Percentiles rank a stretch among this genome's conserved stretches.
Evolutionary conservation across 2,888 invertebrate genomes (phyloP).

Genomic region (Folsomia manolachei): DNA sequence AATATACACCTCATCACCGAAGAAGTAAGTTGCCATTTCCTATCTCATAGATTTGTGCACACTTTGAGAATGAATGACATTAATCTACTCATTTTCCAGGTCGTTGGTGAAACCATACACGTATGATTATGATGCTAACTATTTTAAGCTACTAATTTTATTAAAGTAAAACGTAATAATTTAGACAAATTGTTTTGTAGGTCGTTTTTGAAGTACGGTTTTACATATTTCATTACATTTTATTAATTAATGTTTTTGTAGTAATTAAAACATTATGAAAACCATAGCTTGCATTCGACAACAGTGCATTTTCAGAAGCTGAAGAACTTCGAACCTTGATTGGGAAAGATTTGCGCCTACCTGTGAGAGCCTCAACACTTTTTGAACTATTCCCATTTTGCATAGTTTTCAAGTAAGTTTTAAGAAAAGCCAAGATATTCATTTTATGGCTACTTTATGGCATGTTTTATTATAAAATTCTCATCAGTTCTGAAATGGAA

Average conservation of each 20-base stretch:
- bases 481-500: constrained; percentile 77
- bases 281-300: neutral
- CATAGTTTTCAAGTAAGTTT: constrained; percentile 88
- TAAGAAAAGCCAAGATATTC: neutral
- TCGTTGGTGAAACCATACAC: constrained; percentile 62
- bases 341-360: constrained; percentile 8
- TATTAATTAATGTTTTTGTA: neutral
- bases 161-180: too few species aligned
- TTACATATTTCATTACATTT: neutral
- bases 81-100: neutral
- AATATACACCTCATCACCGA: constrained; percentile 83
- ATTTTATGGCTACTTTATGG: too few species aligned
- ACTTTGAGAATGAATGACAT: too few species aligned
- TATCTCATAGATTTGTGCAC: too few species aligned
- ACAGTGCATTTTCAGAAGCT: neutral
- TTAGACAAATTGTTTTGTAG: too few species aligned
- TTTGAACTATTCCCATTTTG: constrained; percentile 98
- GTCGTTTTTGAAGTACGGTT: neutral
- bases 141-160: too few species aligned
- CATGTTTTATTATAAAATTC: too few species aligned
- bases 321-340: constrained; percentile 1
- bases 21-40: too few species aligned
- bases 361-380: constrained; percentile 68
- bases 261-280: neutral
- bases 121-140: too few species aligned